phyloP scores from a whole-genome alignment of 2,113 vertebrate species.

The Zapornia atra region DNA sequence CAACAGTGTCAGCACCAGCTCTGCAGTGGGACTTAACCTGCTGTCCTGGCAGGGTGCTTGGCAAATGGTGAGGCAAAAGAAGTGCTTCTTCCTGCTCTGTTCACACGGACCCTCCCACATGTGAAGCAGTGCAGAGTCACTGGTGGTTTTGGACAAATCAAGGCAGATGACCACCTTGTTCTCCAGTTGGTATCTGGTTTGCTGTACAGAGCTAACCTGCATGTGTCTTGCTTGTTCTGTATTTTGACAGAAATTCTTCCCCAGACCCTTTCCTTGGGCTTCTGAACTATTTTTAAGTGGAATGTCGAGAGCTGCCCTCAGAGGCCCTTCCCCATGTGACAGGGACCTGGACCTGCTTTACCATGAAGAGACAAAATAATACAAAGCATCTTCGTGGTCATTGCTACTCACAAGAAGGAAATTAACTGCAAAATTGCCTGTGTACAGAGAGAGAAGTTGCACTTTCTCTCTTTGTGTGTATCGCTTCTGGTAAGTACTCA shows the following conservation, averaged over 20 bases:
- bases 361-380: not conserved
- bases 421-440: not conserved
- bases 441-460: not conserved
- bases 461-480: not conserved
- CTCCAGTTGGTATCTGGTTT: not conserved
- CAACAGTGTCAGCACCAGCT: too few relatives aligned
- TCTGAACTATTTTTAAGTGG: not conserved
- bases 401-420: not conserved
- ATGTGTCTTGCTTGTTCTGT: not conserved
- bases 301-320: not conserved
- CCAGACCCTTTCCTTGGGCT: not conserved
- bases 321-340: not conserved
- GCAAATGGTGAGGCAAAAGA: not conserved
- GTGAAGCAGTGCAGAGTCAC: not conserved
- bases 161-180: not conserved
- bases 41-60: accelerated
- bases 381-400: not conserved
- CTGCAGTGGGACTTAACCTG: not conserved
- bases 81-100: accelerated
- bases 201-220: not conserved
- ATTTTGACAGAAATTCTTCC: not conserved
- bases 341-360: not conserved
- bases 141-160: too few relatives aligned
- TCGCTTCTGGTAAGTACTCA: not conserved
- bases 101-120: not conserved